These are phyloP conservation scores for Pseudobourletiella spinata DNA, from an alignment of 1,140 invertebrate genomes.

Conservation along the genomic window DNA sequence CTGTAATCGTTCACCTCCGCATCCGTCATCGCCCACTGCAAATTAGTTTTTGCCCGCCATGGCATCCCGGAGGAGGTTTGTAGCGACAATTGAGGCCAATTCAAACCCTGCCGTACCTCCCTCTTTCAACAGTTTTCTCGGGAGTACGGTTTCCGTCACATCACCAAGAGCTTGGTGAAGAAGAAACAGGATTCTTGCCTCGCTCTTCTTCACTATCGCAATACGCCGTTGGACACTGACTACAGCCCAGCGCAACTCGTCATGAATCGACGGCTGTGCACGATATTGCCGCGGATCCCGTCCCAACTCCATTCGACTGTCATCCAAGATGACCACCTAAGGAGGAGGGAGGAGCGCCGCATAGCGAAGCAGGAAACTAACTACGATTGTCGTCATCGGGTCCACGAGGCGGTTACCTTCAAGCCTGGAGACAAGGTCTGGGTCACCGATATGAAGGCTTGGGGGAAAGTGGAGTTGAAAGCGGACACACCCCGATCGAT, in stretches of 20 bases:
- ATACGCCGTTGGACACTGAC: no score
- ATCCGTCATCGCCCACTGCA: not conserved
- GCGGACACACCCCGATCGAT: not conserved
- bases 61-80: conserved; percentile 22
- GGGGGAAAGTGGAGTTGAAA: no score
- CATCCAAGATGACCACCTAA: not conserved
- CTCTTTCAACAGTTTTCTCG: no score
- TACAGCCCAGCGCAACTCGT: conserved; percentile 36
- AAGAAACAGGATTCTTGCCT: conserved; percentile 33
- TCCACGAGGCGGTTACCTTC: conserved; percentile 1
- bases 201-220: no score
- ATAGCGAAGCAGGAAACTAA: not conserved
- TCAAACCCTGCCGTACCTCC: conserved; percentile 24
- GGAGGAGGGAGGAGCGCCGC: no score
- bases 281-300: conserved; percentile 18
- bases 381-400: no score
- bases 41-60: conserved; percentile 26
- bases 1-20: no score
- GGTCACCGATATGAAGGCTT: not conserved
- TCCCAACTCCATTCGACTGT: not conserved
- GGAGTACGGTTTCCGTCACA: conserved; percentile 34
- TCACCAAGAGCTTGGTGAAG: not conserved
- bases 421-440: no score
- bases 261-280: conserved; percentile 29
- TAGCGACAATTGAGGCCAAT: no score